Conservation (phyloP, 1,140 invertebrate species). For the Heliothis subflexa region DNA sequence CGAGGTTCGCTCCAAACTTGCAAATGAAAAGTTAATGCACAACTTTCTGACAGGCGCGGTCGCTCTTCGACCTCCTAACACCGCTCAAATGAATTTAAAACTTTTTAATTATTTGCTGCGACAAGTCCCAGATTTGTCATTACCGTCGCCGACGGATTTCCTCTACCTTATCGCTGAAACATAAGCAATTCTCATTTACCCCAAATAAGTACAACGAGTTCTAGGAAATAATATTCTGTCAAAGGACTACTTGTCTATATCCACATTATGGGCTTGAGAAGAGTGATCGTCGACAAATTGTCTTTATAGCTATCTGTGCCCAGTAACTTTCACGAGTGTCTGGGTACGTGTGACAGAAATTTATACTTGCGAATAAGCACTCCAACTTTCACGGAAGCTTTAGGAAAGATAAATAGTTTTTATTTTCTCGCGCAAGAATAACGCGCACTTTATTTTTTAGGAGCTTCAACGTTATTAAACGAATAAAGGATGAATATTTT, state of each 20-base stretch:
- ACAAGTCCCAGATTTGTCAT: constrained; percentile 55
- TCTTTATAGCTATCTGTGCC: constrained; percentile 38
- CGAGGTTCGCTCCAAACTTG: constrained; percentile 69
- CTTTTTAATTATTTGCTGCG: constrained; percentile 68
- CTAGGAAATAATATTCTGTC: not conserved
- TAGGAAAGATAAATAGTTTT: constrained; percentile 58
- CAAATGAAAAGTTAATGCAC: constrained; percentile 80
- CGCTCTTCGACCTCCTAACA: constrained; percentile 59
- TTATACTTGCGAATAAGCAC: constrained; percentile 66
- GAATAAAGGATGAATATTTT: constrained; percentile 48
- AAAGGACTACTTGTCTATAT: constrained; percentile 11
- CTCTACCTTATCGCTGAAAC: not conserved
- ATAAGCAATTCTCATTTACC: not conserved
- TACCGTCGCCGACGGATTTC: constrained; percentile 2
- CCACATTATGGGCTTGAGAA: constrained; percentile 15
- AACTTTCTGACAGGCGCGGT: constrained; percentile 68
- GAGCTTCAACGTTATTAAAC: constrained; percentile 50
- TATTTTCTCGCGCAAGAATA: constrained; percentile 44
- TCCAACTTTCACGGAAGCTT: constrained; percentile 59
- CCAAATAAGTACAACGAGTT: not conserved
- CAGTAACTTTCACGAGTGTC: constrained; percentile 36
- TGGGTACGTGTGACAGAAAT: constrained; percentile 60
- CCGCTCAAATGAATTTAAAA: constrained; percentile 63
- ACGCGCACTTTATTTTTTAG: constrained; percentile 43
- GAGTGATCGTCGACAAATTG: constrained; percentile 40